phyloP scores from a whole-genome alignment of 2,113 vertebrate genomes.

The Galemys pyrenaicus region DNA sequence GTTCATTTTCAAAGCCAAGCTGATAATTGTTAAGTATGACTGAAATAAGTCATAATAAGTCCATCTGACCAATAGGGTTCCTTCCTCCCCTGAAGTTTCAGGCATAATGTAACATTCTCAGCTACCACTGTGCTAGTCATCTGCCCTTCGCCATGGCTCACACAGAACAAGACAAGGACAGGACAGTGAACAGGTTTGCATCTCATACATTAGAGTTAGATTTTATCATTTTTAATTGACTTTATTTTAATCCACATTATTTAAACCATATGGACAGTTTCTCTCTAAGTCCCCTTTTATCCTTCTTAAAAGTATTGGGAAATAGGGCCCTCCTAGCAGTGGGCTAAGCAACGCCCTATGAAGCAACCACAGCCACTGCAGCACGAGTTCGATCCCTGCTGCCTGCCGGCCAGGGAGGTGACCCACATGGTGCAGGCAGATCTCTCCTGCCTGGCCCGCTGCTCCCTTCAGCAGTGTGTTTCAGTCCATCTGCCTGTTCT shows the following conservation, averaged over 20 bases:
- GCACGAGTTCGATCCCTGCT: too few relatives aligned
- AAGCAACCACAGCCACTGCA: too few relatives aligned
- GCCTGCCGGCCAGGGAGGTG: too few relatives aligned
- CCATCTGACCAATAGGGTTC: background rate
- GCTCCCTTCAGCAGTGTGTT: too few relatives aligned
- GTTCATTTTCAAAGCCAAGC: constrained; percentile 25
- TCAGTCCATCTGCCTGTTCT: too few relatives aligned
- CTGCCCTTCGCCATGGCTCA: background rate
- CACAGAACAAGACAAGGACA: background rate
- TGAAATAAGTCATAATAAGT: background rate
- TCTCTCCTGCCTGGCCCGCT: too few relatives aligned
- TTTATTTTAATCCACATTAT: constrained; percentile 3
- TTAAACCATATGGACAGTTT: background rate
- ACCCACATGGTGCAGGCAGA: too few relatives aligned
- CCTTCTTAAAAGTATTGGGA: background rate
- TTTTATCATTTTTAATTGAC: background rate
- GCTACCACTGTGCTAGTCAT: too few relatives aligned
- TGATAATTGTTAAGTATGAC: background rate
- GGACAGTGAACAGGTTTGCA: background rate
- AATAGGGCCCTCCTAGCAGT: too few relatives aligned
- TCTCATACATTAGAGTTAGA: background rate
- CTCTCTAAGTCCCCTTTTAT: background rate
- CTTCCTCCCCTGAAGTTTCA: background rate
- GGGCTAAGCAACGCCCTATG: too few relatives aligned
- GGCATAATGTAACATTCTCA: background rate